Evolutionary conservation across 2,797 vertebrate species (phyloP).

Genomic region (Crossoptilon crossoptilon): DNA sequence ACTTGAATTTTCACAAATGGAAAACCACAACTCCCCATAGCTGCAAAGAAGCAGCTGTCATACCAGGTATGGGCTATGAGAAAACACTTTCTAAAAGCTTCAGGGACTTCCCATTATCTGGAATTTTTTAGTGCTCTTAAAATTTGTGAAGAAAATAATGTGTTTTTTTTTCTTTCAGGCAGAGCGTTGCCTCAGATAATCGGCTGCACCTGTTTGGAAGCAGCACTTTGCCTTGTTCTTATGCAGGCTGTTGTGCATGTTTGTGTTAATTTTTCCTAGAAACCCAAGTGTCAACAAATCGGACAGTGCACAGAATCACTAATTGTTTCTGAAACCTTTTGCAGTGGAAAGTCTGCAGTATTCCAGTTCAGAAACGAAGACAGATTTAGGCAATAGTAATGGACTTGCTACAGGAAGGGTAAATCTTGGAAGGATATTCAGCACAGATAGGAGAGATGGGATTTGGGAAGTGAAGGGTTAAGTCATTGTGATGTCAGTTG

Average conservation of each 20-base stretch:
- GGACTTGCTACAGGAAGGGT: neutral
- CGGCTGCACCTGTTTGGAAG: constrained; percentile 78
- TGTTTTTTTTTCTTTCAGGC: constrained; percentile 37
- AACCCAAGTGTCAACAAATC: constrained; percentile 65
- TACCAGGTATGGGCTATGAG: constrained; percentile 75
- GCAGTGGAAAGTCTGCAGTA: neutral
- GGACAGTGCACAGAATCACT: constrained; percentile 18
- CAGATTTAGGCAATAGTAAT: neutral
- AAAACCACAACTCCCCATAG: constrained; percentile 76
- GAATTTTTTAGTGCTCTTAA: constrained; percentile 77
- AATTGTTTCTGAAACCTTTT: neutral
- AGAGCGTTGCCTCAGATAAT: constrained; percentile 70
- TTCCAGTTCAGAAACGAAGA: neutral
- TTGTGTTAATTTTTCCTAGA: constrained; percentile 73
- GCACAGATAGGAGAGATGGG: neutral
- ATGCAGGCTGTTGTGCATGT: constrained; percentile 56
- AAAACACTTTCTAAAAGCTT: constrained; percentile 79
- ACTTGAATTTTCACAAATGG: constrained; percentile 79
- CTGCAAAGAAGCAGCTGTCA: constrained; percentile 76
- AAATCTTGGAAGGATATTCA: neutral
- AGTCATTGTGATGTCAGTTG: constrained; percentile 37
- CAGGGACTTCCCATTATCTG: constrained; percentile 78
- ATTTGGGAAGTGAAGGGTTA: constrained; percentile 61
- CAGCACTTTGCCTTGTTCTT: constrained; percentile 39
- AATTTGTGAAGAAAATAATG: constrained; percentile 67